Base-by-base conservation (phyloP, 2,113 vertebrate species). In the Callipepla squamata region DNA sequence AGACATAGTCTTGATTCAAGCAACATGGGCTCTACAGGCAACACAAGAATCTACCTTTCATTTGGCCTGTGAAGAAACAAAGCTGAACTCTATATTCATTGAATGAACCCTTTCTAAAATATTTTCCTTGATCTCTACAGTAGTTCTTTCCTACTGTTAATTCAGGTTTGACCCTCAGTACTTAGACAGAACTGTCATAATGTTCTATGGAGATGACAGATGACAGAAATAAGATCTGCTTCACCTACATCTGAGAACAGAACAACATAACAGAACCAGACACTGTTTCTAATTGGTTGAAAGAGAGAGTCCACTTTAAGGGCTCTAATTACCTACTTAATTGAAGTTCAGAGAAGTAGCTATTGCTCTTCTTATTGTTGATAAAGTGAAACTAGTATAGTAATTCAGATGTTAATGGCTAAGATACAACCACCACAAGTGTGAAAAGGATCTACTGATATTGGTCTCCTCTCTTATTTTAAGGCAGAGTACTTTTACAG, bases 1-100 rank as follows among this genome's bases (percentile, higher is more conserved):
- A 89, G 26, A 48, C 34, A 92, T 58, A 23, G 85, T 72, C 85
- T 85, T 38, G 70, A 77, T 78, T 93, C 72, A 87, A 91, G 73
- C 61, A 93, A 92, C 51, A 44, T 14, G 50, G 72, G 47, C 72
- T 80, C 90, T 85, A 73, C 28, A 83, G 76, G 72, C 75, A 94
- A 74, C 85, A 90, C 63, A 95, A 61, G 65, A 92, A 67, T 50
- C 53, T 53, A 55, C 51, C 86, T 92, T 77, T 66, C 69, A 95
- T 77, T 63, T 77, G 72, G 59, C 38, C 74, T 0, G 34, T 82
- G 53, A 74, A 93, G 92, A 93, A 91, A 93, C 88, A 87, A 91
- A 83, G 76, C 4, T 67, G 65, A 96, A 90, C 85, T 77, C 79
- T 45, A 16, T 21, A n/a, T 82, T 81, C 70, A 89, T 26, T 76